These are phyloP conservation scores for Trematomus loennbergii DNA, from an alignment of 2,113 vertebrate genomes.

Conservation along the genomic window DNA sequence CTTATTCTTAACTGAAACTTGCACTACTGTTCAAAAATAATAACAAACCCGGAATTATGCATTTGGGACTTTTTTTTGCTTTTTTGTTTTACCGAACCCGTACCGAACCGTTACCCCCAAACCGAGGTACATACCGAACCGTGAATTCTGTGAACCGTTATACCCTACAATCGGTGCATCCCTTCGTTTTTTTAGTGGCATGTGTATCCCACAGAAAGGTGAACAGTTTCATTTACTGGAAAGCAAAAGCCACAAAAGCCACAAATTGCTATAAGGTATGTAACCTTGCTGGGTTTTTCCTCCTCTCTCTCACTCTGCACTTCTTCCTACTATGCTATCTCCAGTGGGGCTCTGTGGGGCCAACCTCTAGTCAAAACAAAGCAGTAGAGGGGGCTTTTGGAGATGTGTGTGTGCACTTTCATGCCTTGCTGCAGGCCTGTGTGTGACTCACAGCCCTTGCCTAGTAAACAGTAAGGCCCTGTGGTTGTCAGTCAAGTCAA, in stretches of 20 bases:
- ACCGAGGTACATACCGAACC: too few relatives aligned
- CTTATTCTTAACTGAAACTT: too few relatives aligned
- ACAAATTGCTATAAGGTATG: constrained; percentile 1
- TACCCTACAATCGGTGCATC: too few relatives aligned
- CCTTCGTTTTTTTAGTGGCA: too few relatives aligned
- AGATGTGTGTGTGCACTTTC: constrained; percentile 16
- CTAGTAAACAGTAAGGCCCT: constrained; percentile 43
- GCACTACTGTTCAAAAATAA: too few relatives aligned
- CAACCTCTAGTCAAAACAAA: constrained; percentile 41
- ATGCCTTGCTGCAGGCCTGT: background rate
- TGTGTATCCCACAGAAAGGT: too few relatives aligned
- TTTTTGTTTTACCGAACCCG: too few relatives aligned
- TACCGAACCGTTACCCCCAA: too few relatives aligned
- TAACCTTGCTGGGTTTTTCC: background rate
- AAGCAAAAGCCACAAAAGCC: constrained; percentile 1
- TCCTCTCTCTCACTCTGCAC: background rate
- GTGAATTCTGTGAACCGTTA: too few relatives aligned
- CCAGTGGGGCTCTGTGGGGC: background rate
- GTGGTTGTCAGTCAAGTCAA: constrained; percentile 10
- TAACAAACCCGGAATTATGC: too few relatives aligned
- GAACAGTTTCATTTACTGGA: constrained; percentile 24
- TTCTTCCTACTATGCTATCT: constrained; percentile 2
- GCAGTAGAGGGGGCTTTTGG: background rate
- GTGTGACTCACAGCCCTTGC: constrained; percentile 24
- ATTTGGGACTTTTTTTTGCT: too few relatives aligned